Evolutionary conservation across 1,140 invertebrate genomes (phyloP).

Genomic region (Drosophila dunni): DNA sequence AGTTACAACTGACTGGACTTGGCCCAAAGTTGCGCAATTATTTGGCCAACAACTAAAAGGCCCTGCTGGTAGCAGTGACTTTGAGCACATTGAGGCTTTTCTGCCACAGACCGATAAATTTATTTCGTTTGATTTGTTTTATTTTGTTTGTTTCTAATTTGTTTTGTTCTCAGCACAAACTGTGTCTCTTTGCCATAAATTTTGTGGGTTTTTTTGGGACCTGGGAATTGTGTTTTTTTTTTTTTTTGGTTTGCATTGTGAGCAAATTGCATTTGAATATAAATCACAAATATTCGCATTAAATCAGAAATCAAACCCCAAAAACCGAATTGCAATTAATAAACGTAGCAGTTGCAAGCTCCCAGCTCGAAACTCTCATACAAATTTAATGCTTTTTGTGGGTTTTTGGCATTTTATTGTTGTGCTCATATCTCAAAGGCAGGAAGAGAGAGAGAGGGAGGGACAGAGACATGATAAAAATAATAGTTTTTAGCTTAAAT

Average conservation of each 20-base stretch:
- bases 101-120: not conserved
- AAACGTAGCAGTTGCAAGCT: slow-evolving; percentile 5
- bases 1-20: not conserved
- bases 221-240: not conserved
- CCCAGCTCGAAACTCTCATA: not conserved
- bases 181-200: not conserved
- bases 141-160: not conserved
- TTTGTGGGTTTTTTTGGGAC: not conserved
- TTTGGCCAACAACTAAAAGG: not conserved
- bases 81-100: not conserved
- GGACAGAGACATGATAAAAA: not conserved
- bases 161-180: not conserved
- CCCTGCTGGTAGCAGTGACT: slow-evolving; percentile 1
- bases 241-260: not conserved
- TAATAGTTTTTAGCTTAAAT: too few species aligned
- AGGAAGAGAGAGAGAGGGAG: not conserved
- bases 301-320: slow-evolving; percentile 17
- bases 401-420: not conserved
- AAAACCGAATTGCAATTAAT: slow-evolving; percentile 49
- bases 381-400: not conserved
- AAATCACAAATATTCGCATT: slow-evolving; percentile 42
- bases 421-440: not conserved
- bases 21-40: not conserved
- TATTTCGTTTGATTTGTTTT: not conserved
- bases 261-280: slow-evolving; percentile 60